phyloP scores from a whole-genome alignment of 2,888 invertebrate species.

The Amiota communis region DNA sequence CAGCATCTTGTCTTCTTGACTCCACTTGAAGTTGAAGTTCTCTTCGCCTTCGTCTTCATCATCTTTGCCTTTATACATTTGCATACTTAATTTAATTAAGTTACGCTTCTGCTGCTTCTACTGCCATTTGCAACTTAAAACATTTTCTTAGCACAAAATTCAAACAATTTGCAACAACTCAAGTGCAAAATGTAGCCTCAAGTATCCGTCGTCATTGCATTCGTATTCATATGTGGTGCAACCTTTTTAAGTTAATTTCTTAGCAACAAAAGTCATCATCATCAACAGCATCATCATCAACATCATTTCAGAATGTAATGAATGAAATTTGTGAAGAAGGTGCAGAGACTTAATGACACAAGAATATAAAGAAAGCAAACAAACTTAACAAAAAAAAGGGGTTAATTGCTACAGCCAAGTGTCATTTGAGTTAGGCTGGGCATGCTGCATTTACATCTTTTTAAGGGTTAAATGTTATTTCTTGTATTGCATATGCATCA shows the following conservation, averaged over 20 bases:
- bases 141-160: conserved; percentile 44
- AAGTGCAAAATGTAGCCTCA: conserved; percentile 45
- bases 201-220: not conserved
- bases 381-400: not conserved
- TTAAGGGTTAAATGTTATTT: not conserved
- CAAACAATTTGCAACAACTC: conserved; percentile 58
- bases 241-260: not conserved
- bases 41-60: not conserved
- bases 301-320: too few species aligned
- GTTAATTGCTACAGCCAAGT: conserved; percentile 12
- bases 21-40: too few species aligned
- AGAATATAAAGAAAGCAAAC: too few species aligned
- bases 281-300: too few species aligned
- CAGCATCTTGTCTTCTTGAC: not conserved
- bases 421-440: not conserved
- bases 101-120: conserved; percentile 27
- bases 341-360: not conserved
- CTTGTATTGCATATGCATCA: too few species aligned
- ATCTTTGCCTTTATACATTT: conserved; percentile 8
- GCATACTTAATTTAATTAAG: conserved; percentile 60
- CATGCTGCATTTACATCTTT: not conserved
- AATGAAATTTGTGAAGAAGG: not conserved
- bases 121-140: conserved; percentile 54
- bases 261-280: not conserved
- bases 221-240: not conserved